Conservation (phyloP, 2,888 invertebrate species). For the Dynastes hyllus region DNA sequence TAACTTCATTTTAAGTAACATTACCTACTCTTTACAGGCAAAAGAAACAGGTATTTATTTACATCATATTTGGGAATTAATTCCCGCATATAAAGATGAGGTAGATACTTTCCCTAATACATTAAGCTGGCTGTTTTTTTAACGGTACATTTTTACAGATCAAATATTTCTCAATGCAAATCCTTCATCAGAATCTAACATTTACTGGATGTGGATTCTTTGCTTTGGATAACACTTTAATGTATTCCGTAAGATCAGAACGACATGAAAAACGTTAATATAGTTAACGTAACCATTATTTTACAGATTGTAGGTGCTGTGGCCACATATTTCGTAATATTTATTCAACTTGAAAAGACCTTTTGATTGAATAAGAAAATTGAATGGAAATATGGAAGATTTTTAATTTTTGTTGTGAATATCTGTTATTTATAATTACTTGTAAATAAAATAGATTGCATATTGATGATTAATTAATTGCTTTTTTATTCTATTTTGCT, state of each 20-base stretch:
- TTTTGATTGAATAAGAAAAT: neutral
- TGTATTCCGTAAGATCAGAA: conserved; percentile 58
- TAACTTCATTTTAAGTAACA: neutral
- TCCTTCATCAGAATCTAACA: conserved; percentile 58
- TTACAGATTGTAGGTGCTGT: conserved; percentile 49
- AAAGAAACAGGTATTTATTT: conserved; percentile 56
- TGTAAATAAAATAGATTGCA: no score
- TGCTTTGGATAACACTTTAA: conserved; percentile 57
- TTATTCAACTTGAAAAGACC: conserved; percentile 53
- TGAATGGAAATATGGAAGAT: no score
- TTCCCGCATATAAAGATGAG: conserved; percentile 52
- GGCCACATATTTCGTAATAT: conserved; percentile 55
- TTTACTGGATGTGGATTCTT: conserved; percentile 61
- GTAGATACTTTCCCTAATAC: conserved; percentile 49
- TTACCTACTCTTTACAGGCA: conserved; percentile 52
- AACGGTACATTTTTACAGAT: conserved; percentile 55
- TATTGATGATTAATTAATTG: no score
- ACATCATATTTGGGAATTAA: conserved; percentile 55
- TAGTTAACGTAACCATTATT: neutral
- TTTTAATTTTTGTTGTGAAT: no score
- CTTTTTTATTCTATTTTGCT: no score
- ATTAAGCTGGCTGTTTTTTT: neutral
- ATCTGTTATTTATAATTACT: no score
- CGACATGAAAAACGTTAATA: neutral
- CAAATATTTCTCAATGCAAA: conserved; percentile 59